Conservation (phyloP, 2,797 vertebrate genomes). For the Alauda arvensis region DNA sequence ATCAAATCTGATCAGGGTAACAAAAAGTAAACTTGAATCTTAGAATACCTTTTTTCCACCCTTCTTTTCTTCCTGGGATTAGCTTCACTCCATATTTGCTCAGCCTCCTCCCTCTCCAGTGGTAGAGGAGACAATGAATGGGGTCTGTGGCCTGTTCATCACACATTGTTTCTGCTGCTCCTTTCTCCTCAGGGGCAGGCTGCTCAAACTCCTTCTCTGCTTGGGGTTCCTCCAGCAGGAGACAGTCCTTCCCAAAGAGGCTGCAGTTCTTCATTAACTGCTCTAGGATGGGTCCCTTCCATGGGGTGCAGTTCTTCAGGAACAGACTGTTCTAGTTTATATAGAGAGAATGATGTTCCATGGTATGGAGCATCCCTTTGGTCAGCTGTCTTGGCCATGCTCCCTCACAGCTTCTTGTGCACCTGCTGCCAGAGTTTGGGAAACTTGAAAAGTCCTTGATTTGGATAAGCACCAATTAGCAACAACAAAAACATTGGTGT, state of each 20-base stretch:
- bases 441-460: background rate
- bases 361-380: background rate
- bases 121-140: rapidly evolving
- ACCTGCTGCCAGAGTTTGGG: background rate
- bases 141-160: background rate
- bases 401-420: background rate
- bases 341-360: background rate
- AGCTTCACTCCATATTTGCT: background rate
- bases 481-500: background rate
- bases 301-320: background rate
- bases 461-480: background rate
- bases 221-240: background rate
- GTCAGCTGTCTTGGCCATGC: background rate
- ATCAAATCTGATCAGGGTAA: background rate
- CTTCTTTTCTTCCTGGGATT: background rate
- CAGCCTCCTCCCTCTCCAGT: background rate
- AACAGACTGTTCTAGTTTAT: background rate
- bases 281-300: background rate
- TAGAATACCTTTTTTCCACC: background rate
- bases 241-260: background rate
- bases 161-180: background rate
- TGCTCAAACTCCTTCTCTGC: background rate
- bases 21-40: background rate
- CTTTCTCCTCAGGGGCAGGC: background rate
- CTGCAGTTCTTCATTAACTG: background rate